These are phyloP conservation scores for Drosophila pectinifera DNA, from an alignment of 1,140 invertebrate genomes.

Conservation along the genomic window DNA sequence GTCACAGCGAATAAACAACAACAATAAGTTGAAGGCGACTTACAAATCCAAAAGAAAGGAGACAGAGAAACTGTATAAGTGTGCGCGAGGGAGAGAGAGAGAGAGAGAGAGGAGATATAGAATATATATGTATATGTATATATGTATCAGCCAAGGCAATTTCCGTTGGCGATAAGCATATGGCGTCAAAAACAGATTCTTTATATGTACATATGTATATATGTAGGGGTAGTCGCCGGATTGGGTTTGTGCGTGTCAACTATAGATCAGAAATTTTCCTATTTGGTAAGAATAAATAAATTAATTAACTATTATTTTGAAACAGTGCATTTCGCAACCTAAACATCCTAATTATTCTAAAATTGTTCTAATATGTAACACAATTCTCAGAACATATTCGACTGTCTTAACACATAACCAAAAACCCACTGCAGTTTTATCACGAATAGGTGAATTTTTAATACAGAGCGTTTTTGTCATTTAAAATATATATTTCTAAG, in stretches of 20 bases:
- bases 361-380: constrained; percentile 2
- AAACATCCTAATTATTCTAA: constrained; percentile 11
- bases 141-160: constrained; percentile 9
- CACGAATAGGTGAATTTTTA: constrained; percentile 2
- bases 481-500: constrained; percentile 15
- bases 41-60: constrained; percentile 30
- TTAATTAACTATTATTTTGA: constrained; percentile 2
- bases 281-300: constrained; percentile 20
- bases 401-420: too few species aligned
- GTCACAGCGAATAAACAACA: constrained; percentile 69
- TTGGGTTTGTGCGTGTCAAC: constrained; percentile 5
- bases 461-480: background rate
- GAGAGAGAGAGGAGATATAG: constrained; percentile 18
- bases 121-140: constrained; percentile 10
- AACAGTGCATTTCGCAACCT: constrained; percentile 3
- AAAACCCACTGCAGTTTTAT: constrained; percentile 7
- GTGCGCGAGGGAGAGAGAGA: constrained; percentile 22
- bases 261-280: background rate
- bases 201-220: constrained; percentile 2
- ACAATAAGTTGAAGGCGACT: constrained; percentile 64
- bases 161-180: constrained; percentile 17
- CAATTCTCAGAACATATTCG: background rate
- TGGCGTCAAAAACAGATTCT: constrained; percentile 10
- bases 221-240: constrained; percentile 9
- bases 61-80: constrained; percentile 11